Evolutionary conservation across 1,140 invertebrate genomes (phyloP).

Genomic region (Metaphire vulgaris): DNA sequence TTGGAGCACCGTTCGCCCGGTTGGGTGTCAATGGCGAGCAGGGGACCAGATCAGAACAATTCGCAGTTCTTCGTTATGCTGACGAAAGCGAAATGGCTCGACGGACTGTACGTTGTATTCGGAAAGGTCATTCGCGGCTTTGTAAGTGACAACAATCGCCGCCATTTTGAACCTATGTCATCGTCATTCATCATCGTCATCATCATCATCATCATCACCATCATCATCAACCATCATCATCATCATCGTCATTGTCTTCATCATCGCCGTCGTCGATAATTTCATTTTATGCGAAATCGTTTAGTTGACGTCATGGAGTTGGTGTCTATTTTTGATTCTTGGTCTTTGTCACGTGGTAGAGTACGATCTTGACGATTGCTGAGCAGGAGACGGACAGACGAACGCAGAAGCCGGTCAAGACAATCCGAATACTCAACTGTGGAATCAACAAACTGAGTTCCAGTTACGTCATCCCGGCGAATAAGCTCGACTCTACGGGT

Average conservation of each 20-base stretch:
- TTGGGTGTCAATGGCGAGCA: conserved; percentile 53
- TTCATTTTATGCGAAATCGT: no score
- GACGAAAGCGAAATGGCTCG: conserved; percentile 17
- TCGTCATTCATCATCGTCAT: no score
- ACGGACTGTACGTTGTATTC: conserved; percentile 64
- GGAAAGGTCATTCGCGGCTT: conserved; percentile 58
- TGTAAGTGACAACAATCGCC: conserved; percentile 48
- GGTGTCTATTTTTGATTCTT: no score
- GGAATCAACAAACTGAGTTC: neutral
- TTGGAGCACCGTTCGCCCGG: conserved; percentile 67
- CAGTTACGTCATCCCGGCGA: neutral
- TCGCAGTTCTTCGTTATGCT: conserved; percentile 37
- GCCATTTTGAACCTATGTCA: no score
- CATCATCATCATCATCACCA: neutral
- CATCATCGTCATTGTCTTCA: neutral
- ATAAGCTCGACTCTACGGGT: neutral
- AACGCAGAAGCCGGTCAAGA: neutral
- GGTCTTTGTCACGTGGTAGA: no score
- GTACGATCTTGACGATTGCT: neutral
- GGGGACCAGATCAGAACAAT: conserved; percentile 36
- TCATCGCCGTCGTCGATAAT: neutral
- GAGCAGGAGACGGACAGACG: neutral
- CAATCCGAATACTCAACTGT: neutral
- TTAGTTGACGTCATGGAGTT: no score
- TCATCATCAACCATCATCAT: neutral